A percentile compares a stretch with the other conserved stretches of the same genome.
These are phyloP conservation scores for Diogma glabrata DNA, from an alignment of 2,888 invertebrate species.

Conservation along the genomic window DNA sequence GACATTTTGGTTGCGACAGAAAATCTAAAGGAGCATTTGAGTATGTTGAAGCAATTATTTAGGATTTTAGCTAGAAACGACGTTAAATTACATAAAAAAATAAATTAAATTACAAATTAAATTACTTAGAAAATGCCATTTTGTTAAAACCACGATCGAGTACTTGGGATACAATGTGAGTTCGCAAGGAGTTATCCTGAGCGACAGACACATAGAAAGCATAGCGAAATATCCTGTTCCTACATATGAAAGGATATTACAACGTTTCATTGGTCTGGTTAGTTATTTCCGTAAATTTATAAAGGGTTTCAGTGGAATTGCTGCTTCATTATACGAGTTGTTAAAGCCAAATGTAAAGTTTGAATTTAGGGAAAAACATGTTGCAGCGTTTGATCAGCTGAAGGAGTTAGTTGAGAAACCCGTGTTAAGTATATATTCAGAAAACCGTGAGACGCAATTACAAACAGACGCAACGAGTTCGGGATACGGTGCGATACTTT, in stretches of 20 bases:
- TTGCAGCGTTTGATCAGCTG: not conserved
- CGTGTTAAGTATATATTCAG: not conserved
- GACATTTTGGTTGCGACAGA: not conserved
- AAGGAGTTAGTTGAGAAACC: not conserved
- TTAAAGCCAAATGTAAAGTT: not conserved
- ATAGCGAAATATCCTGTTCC: not conserved
- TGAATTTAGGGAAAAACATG: not conserved
- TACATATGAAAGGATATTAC: not conserved
- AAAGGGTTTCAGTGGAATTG: not conserved
- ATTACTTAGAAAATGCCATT: not conserved
- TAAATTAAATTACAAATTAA: too few species aligned
- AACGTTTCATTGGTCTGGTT: not conserved
- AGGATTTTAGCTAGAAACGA: too few species aligned
- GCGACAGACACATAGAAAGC: not conserved
- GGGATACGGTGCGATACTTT: not conserved
- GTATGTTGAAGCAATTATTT: too few species aligned
- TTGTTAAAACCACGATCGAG: not conserved
- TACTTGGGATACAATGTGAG: not conserved
- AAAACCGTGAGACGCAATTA: not conserved
- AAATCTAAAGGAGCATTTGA: not conserved
- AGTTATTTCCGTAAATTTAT: not conserved
- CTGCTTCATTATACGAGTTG: not conserved
- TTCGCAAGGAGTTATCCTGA: not conserved
- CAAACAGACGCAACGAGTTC: not conserved
- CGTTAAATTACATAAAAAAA: too few species aligned